These are phyloP conservation scores for Corythornis vintsioides DNA, from an alignment of 2,113 vertebrate genomes.

Conservation along the genomic window DNA sequence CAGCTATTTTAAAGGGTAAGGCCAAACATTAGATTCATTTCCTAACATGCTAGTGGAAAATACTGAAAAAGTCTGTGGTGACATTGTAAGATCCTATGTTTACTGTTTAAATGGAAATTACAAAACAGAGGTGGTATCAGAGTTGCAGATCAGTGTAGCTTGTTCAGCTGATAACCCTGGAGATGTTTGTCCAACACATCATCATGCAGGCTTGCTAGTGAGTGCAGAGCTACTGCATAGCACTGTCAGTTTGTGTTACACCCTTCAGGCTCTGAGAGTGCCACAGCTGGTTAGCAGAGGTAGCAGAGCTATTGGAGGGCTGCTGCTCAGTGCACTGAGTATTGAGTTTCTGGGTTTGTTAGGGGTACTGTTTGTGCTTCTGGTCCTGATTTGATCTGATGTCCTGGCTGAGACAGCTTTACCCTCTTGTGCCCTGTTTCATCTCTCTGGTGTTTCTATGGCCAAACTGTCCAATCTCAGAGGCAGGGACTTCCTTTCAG, in stretches of 20 bases:
- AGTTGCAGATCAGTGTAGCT: not conserved
- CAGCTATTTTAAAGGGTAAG: too few species aligned
- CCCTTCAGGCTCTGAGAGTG: not conserved
- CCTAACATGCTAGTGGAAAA: not conserved
- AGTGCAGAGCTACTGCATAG: not conserved
- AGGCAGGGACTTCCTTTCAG: not conserved
- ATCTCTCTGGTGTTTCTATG: not conserved
- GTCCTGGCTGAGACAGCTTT: not conserved
- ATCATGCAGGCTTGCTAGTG: not conserved
- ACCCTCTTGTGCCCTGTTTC: not conserved
- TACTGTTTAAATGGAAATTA: not conserved
- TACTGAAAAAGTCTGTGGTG: not conserved
- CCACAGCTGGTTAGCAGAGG: not conserved
- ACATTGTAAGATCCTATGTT: not conserved
- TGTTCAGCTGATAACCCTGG: not conserved
- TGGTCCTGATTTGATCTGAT: not conserved
- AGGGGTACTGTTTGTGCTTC: not conserved
- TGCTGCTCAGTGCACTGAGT: not conserved
- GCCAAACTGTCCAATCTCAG: not conserved
- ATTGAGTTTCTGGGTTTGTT: not conserved
- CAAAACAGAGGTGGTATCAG: not conserved
- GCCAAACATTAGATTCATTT: not conserved
- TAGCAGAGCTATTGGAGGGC: not conserved
- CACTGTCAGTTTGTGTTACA: not conserved
- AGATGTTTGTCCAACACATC: not conserved